These are phyloP conservation scores for Meloidogyne floridensis DNA, from an alignment of 1,140 invertebrate species.

Conservation along the genomic window DNA sequence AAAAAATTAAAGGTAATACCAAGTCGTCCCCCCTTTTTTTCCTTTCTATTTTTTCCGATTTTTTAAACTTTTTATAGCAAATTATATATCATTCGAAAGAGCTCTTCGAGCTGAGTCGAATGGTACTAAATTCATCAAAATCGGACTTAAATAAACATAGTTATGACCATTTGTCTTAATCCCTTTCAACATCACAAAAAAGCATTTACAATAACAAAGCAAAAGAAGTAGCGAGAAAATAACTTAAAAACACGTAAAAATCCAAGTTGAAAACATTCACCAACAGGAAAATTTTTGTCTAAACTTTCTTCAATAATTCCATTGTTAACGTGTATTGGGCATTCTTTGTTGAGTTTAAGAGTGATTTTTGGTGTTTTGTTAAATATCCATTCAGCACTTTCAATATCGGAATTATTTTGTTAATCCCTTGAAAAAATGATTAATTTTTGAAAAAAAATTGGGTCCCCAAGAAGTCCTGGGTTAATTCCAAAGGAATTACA, in stretches of 20 bases:
- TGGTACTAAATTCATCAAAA: no score
- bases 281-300: slow-evolving; percentile 22
- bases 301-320: slow-evolving; percentile 30
- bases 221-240: background rate
- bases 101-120: no score
- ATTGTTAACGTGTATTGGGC: slow-evolving; percentile 21
- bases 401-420: slow-evolving; percentile 38
- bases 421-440: slow-evolving; percentile 24
- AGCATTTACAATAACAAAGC: no score
- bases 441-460: background rate
- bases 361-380: slow-evolving; percentile 58
- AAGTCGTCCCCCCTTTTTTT: no score
- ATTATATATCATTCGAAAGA: no score
- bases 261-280: slow-evolving; percentile 15
- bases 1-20: no score
- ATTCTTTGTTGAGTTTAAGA: slow-evolving; percentile 20
- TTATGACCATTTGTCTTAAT: no score
- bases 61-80: no score
- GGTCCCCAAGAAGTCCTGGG: background rate
- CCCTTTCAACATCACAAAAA: no score
- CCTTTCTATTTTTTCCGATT: no score
- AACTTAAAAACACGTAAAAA: slow-evolving; percentile 8
- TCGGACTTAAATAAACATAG: no score
- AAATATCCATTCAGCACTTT: slow-evolving; percentile 55
- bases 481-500: no score